Base-by-base conservation (phyloP, 2,113 vertebrate species). In the Sterna hirundo region DNA sequence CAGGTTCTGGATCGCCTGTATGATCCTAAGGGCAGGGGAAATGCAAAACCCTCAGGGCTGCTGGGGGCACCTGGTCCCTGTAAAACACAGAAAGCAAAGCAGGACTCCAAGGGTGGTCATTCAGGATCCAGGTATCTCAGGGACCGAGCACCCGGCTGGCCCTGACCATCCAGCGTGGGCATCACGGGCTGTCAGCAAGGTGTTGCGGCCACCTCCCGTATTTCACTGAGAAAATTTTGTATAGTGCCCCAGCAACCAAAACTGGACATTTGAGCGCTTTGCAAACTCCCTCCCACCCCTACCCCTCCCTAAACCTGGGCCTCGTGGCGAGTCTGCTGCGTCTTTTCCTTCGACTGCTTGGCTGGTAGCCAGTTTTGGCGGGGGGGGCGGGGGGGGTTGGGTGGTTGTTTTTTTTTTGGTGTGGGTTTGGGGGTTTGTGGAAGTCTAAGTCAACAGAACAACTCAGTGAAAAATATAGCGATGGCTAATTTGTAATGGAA, bases 291-390 rank as follows among this genome's bases (percentile, higher is more conserved):
- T 4, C 6, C 11, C 5, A 7, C 10, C 15, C 55, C 29, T n/a
- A n/a, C 40, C 40, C 11, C 11, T 5, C 17, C 25, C 58, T 38
- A 76, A 75, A 68, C 11, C 13, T 23, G 32, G 64, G 20, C 44
- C 57, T 76, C 0, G 1, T 68, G 38, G 44, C 0, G 0, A 92
- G 29, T 16, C 66, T 71, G 46, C 6, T 25, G 54, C 10, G 0
- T 52, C 47, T 87, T 44, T 71, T 74, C n/a, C 42, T 88, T 88
- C 0, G 2, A 13, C 22, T 47, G 4, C 66, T 80, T 66, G 72
- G n/a, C 71, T 74, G 26, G 7, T 55, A 42, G 40, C 44, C 70
- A 44, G 4, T 26, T 84, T 83, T 51, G 11, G 0, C 0, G 0
- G 23, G 44, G 44, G 42, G 15, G 14, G 11, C 0, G 0, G 0